Evolutionary conservation across 2,113 vertebrate species (phyloP).

Genomic region (Mobula birostris): DNA sequence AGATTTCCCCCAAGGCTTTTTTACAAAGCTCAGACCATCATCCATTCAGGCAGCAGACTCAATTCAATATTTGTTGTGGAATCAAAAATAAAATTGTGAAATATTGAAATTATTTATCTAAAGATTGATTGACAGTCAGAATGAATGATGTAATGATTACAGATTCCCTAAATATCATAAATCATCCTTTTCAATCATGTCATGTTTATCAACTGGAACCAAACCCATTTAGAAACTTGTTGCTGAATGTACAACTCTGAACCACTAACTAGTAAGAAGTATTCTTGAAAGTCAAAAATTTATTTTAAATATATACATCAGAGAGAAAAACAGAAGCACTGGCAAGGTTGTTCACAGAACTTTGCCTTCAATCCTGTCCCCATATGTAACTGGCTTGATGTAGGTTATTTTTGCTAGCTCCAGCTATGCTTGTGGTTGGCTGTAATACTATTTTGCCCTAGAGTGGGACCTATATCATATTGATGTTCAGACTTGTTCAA

Average conservation of each 20-base stretch:
- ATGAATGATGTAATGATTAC: neutral
- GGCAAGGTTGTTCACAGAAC: neutral
- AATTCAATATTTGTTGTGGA: constrained; percentile 28
- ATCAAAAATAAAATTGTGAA: neutral
- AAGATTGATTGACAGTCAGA: constrained; percentile 10
- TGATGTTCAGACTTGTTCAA: neutral
- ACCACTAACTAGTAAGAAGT: neutral
- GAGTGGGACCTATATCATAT: neutral
- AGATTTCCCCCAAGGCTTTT: neutral
- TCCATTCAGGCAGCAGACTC: neutral
- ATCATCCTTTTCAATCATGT: too few species aligned
- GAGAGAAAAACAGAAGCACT: neutral
- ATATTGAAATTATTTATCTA: neutral
- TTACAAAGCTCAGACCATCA: neutral
- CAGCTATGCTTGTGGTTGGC: neutral
- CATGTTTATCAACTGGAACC: neutral
- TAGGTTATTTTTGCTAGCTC: neutral
- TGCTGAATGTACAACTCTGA: neutral
- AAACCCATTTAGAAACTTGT: neutral
- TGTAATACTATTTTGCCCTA: neutral
- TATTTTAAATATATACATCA: neutral
- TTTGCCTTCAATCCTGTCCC: neutral
- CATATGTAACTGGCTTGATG: neutral
- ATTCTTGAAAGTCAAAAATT: neutral
- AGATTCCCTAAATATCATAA: neutral